These are phyloP conservation scores for Chionis minor DNA, from an alignment of 2,113 vertebrate species.

Conservation along the genomic window DNA sequence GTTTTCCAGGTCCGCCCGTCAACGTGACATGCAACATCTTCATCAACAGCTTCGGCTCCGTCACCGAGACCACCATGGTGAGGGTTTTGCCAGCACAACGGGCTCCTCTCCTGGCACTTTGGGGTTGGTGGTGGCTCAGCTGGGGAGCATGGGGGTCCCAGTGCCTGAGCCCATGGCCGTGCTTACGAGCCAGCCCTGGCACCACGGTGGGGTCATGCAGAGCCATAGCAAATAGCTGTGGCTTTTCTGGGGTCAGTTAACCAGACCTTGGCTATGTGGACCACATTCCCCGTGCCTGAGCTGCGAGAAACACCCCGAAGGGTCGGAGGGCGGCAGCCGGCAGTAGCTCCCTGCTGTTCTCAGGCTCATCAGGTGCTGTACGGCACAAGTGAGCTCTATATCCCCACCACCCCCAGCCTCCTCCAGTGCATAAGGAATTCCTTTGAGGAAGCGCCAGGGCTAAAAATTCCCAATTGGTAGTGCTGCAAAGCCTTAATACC, in stretches of 20 bases:
- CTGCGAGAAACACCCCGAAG: not conserved
- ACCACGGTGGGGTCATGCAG: accelerated
- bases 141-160: accelerated
- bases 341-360: not conserved
- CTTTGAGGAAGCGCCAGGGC: not conserved
- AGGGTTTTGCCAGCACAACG: not conserved
- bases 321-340: not conserved
- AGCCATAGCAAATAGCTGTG: not conserved
- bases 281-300: not conserved
- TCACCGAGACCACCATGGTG: constrained; percentile 96
- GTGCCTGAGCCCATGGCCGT: accelerated
- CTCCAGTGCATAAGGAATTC: not conserved
- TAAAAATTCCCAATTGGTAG: not conserved
- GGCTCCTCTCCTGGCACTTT: not conserved
- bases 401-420: not conserved
- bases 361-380: accelerated
- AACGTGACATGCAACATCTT: constrained; percentile 98
- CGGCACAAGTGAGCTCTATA: not conserved
- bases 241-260: not conserved
- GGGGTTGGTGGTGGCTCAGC: not conserved
- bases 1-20: constrained; percentile 85
- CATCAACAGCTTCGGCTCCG: constrained; percentile 94
- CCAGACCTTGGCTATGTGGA: not conserved
- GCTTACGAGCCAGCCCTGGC: not conserved
- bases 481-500: not conserved